Base-by-base conservation (phyloP, 1,140 invertebrate genomes). In the Venturia canescens region DNA sequence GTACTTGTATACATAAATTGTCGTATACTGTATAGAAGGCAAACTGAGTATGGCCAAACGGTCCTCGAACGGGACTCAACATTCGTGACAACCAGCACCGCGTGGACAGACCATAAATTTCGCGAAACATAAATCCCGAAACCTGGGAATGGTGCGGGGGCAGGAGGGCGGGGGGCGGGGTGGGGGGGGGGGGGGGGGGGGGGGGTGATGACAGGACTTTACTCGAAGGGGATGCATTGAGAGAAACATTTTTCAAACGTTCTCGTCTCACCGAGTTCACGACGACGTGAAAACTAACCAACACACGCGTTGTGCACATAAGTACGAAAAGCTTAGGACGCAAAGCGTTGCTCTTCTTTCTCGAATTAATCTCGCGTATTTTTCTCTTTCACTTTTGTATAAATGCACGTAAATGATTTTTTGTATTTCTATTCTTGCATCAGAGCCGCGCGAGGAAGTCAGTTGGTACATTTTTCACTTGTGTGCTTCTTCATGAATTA, bases 401-500 rank as follows among this genome's bases (percentile, higher is more conserved):
- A 9, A 11, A 44, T 44, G 13, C 5, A 44, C 13, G n/a, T 44
- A 44, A 31, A 34, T 21, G 18, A 18, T 6, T 31, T 31, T 6
- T 26, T 26, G 13, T 26, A 1, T 69, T 69, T 31, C 31, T 31
- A 5, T 31, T 69, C 75, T 53, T 76, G 63, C 82, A 84, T 83
- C 80, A 69, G 74, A 31, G n/a, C n/a, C n/a, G n/a, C 13, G 29
- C 27, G 34, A 70, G 53, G 21, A 83, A 84, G 53, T 69, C 66
- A 31, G 11, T 31, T 69, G 13, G 66, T 29, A 31, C 27, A n/a
- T 69, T 69, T 69, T 69, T n/a, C 44, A 57, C 67, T 31, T 60
- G 63, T 60, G 63, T 84, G 57, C 78, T 71, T 84, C 82, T 85
- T 84, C 83, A 85, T 85, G 81, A 85, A 84, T 85, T 82, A 74